Conservation (phyloP, 1,140 invertebrate genomes). For the Adoxophyes honmai region DNA sequence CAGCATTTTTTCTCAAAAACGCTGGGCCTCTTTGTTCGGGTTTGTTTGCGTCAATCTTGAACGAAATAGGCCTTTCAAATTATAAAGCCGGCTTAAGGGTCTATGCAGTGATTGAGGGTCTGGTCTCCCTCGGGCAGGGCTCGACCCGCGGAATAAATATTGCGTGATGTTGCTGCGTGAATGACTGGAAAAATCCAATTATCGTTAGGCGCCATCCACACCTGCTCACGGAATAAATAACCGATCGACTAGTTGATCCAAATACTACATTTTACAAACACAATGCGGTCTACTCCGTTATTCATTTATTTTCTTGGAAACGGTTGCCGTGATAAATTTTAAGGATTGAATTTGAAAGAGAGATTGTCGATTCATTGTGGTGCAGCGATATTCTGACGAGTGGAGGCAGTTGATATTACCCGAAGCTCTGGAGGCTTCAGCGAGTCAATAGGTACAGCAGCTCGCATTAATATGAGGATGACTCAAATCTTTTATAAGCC, state of each 20-base stretch:
- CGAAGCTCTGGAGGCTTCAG: neutral
- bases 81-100: constrained; percentile 12
- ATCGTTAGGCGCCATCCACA: constrained; percentile 12
- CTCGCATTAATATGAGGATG: constrained; percentile 9
- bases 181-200: constrained; percentile 14
- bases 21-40: neutral
- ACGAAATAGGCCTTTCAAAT: constrained; percentile 6
- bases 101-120: constrained; percentile 5
- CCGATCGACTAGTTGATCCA: neutral
- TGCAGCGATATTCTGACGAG: too few relatives aligned
- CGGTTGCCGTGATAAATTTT: too few relatives aligned
- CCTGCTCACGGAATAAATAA: constrained; percentile 12
- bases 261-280: too few relatives aligned
- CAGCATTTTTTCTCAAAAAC: neutral
- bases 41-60: constrained; percentile 1
- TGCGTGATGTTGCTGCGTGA: constrained; percentile 5
- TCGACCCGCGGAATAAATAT: constrained; percentile 2
- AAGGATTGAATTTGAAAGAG: neutral
- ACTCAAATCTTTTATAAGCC: constrained; percentile 15
- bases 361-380: neutral
- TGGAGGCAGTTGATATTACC: neutral
- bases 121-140: neutral
- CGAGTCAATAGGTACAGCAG: constrained; percentile 5
- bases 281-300: too few relatives aligned
- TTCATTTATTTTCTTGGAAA: too few relatives aligned